Evolutionary conservation across 2,113 vertebrate species (phyloP), one percentile per base, ranked within the genome.

Genomic region (Bagarius yarrelli): DNA sequence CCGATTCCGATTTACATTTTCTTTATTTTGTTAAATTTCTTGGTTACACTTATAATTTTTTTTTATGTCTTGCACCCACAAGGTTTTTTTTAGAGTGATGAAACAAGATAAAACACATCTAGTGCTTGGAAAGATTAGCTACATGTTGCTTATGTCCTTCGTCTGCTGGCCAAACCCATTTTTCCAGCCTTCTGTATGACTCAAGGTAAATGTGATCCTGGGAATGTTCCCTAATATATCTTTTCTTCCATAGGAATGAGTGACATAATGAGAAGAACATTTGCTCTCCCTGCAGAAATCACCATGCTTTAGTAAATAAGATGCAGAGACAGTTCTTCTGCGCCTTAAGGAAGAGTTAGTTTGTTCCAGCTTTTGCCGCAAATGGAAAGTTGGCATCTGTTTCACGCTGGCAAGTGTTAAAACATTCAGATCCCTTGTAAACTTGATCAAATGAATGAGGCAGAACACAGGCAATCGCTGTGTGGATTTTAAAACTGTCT

Each of bases 261-360:
- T 56, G 40, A 79, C 36, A 56, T 63, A 72, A 83, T 73, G 67
- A 69, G 61, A 34, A 27, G 19, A 72, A 73, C 81, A 73, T 78
- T 18, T 34, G 13, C 55, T 66, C 25, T 19, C 60, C 63, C 36
- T 47, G 60, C 23, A n/a, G 60, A 79, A 56, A 75, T 72, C 71
- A 57, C 77, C 27, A 74, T 63, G 53, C 30, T 59, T 64, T 76
- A 60, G 44, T 82, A 50, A 76, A 78, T 66, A 76, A 76, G 69
- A 60, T 70, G 44, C 57, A 77, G 75, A 69, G 78, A 57, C 66
- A 30, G 52, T 57, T 79, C 18, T 16, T 67, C 13, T 55, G 50
- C 56, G 77, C 52, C 53, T 69, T 56, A 79, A 56, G 76, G 50
- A 52, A 64, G 47, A 67, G 76, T 32, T 55, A 21, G 53, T 78